Conservation (phyloP, 1,140 invertebrate genomes). For the Anagrus nilaparvatae region DNA sequence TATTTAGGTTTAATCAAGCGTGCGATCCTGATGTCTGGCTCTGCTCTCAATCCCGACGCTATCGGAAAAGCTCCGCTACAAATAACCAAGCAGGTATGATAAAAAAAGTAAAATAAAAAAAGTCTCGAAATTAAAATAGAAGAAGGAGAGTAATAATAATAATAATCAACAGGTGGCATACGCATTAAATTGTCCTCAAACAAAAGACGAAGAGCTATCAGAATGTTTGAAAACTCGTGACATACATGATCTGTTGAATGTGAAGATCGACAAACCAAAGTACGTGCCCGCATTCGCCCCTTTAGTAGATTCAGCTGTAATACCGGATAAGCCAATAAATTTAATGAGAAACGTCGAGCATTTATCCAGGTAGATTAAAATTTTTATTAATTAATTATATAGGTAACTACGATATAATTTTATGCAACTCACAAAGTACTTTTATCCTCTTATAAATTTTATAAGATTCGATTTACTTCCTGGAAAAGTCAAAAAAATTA, state of each 20-base stretch:
- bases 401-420: too few species aligned
- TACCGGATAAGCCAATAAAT: constrained; percentile 64
- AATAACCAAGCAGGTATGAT: constrained; percentile 56
- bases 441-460: too few species aligned
- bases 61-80: constrained; percentile 69
- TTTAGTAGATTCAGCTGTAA: constrained; percentile 71
- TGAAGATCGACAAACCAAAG: constrained; percentile 36
- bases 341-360: constrained; percentile 66
- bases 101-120: too few species aligned
- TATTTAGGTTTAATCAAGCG: constrained; percentile 78
- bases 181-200: constrained; percentile 64
- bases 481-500: too few species aligned
- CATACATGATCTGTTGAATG: constrained; percentile 29
- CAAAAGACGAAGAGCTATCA: constrained; percentile 43
- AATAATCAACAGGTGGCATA: constrained; percentile 53
- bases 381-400: too few species aligned
- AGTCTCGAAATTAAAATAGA: too few species aligned
- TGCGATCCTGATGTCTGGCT: constrained; percentile 89
- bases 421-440: too few species aligned
- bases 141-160: too few species aligned
- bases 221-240: constrained; percentile 52
- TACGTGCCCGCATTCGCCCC: constrained; percentile 51
- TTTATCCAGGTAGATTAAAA: constrained; percentile 63
- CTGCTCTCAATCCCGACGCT: constrained; percentile 82
- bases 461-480: too few species aligned